These are phyloP conservation scores for Leuciscus idus DNA, from an alignment of 2,113 vertebrate genomes.

Conservation along the genomic window DNA sequence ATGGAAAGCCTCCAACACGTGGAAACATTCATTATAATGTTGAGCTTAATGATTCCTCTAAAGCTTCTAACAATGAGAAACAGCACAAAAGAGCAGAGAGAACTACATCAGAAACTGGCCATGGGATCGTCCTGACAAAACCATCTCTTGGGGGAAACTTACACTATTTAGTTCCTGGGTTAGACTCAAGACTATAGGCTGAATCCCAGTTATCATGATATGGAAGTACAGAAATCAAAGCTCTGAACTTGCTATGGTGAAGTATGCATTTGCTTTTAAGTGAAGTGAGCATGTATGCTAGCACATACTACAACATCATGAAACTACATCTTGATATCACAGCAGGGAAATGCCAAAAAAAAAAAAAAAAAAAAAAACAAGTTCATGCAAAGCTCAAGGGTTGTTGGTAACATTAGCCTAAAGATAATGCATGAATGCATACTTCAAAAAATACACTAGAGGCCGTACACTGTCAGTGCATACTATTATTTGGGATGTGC, in stretches of 20 bases:
- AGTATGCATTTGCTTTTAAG: background rate
- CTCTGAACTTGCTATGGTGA: too few species aligned
- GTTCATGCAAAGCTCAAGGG: background rate
- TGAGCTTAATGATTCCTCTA: conserved; percentile 16
- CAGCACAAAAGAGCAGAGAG: background rate
- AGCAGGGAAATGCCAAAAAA: background rate
- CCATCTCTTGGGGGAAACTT: background rate
- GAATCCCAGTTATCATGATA: background rate
- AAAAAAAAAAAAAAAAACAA: too few species aligned
- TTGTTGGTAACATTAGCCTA: background rate
- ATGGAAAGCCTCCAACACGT: conserved; percentile 50
- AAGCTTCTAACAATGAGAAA: conserved; percentile 5
- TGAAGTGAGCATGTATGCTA: background rate
- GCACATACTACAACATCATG: background rate
- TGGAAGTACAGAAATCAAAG: background rate
- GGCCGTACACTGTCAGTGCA: background rate
- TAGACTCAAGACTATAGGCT: background rate
- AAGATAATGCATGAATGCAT: background rate
- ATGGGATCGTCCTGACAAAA: background rate
- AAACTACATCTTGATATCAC: background rate
- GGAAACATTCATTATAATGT: conserved; percentile 63
- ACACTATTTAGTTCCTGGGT: background rate
- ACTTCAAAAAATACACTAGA: background rate
- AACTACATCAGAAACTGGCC: background rate
- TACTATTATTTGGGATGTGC: background rate